These are phyloP conservation scores for Drosophila colorata DNA, from an alignment of 2,888 invertebrate species.

Conservation along the genomic window DNA sequence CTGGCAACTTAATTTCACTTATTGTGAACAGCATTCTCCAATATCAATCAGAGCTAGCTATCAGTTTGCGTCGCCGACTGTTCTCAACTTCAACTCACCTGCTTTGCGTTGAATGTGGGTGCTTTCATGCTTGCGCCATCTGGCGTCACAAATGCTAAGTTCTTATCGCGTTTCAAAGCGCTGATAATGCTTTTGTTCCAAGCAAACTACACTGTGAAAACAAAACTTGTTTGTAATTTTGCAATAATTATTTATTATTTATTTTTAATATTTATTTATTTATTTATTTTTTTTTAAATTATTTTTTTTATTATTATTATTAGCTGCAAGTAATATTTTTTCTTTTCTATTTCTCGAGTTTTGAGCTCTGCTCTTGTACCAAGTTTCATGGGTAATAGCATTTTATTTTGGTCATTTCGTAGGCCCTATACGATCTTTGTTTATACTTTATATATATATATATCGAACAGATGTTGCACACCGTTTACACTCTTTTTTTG, in stretches of 20 bases:
- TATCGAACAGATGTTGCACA: conserved; percentile 19
- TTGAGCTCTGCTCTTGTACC: not conserved
- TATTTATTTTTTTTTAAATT: no score
- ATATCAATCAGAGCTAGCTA: conserved; percentile 56
- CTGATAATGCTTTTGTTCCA: conserved; percentile 20
- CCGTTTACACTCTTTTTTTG: conserved; percentile 4
- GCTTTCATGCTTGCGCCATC: conserved; percentile 26
- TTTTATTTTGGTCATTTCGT: conserved; percentile 14
- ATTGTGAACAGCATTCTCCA: conserved; percentile 55
- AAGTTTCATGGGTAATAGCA: conserved; percentile 1
- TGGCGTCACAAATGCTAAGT: conserved; percentile 10
- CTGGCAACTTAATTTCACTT: conserved; percentile 16
- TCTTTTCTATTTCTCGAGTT: not conserved
- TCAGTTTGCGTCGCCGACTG: conserved; percentile 6
- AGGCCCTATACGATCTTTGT: conserved; percentile 9
- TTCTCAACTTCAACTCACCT: conserved; percentile 33
- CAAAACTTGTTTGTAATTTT: no score
- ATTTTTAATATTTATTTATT: no score
- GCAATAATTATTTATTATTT: not conserved
- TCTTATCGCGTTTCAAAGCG: conserved; percentile 4
- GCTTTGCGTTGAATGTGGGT: not conserved
- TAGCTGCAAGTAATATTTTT: no score
- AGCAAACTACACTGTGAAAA: conserved; percentile 10
- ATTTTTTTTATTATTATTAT: no score
- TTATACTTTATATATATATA: not conserved